These are phyloP conservation scores for Eupithecia abbreviata DNA, from an alignment of 2,888 invertebrate genomes.

Conservation along the genomic window DNA sequence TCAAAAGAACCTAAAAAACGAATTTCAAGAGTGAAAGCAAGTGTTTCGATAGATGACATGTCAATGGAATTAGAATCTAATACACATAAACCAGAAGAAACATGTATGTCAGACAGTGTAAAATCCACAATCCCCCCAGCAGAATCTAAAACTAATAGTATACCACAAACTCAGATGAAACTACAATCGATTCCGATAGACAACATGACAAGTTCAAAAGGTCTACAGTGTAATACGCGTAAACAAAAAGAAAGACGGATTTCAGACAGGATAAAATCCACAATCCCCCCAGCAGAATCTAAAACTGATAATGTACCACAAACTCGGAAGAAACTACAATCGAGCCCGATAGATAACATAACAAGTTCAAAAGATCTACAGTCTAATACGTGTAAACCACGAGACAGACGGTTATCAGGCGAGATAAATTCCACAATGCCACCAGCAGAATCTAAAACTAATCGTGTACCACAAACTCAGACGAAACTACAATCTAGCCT, in stretches of 20 bases:
- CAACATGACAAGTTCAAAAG: not conserved
- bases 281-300: no score
- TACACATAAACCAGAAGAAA: not conserved
- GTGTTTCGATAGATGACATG: no score
- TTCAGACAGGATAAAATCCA: no score
- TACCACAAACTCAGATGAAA: not conserved
- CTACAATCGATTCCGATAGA: not conserved
- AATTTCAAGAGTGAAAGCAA: constrained; percentile 23
- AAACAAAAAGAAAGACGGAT: not conserved
- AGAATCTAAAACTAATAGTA: not conserved
- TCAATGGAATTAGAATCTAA: no score
- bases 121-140: not conserved
- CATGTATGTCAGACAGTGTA: no score
- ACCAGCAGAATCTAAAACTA: no score
- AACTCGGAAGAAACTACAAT: not conserved
- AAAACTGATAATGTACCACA: no score
- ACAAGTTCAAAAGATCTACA: not conserved
- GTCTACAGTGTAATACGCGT: not conserved
- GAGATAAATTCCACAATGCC: no score
- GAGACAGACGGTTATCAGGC: no score
- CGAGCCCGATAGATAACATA: not conserved
- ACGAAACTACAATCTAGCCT: not conserved
- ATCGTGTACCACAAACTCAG: no score
- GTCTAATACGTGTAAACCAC: not conserved
- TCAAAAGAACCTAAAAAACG: constrained; percentile 16